Evolutionary conservation across 2,888 invertebrate genomes (phyloP), one percentile per base, ranked within the genome.

Genomic region (Noctua comes): DNA sequence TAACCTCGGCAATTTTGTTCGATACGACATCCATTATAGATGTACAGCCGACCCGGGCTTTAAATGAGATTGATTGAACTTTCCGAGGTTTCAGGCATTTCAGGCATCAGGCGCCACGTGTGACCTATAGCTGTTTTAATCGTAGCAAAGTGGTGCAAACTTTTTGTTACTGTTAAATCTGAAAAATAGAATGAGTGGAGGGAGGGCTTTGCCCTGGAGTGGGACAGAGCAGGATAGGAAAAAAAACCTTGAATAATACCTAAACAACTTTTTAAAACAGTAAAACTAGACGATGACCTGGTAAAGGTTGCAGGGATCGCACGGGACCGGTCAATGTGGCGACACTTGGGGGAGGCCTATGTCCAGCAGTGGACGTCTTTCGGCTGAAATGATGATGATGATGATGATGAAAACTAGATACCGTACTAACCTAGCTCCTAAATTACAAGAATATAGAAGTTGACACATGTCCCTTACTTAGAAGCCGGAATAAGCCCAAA

Each of bases 1-100:
- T 85, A 85, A 88, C 77, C 79, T 76, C 71, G 62, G 73, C 73
- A 84, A 84, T 85, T 83, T 86, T 80, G 77, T 83, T 86, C 84
- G 82, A 86, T 82, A 82, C 88, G 83, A 75, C 78, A 86, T 90
- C 86, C 85, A 88, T 88, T 88, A 88, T 85, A 79, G 81, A 85
- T 80, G 86, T 82, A 80, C 72, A 51, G 54, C 69, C 69, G 68
- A 88, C 76, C 76, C 79, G 13, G 77, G 85, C 77, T 84, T 88
- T 83, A 82, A 88, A 88, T 88, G 80, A 85, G 84, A 88, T 87
- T 86, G 82, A 88, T 88, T 80, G 76, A 84, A 88, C 73, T 84
- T 87, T 73, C 57, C 66, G 51, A 16, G 48, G 59, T 62, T 76
- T 79, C 75, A 69, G 70, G 59, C 70, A n/a, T 66, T 73, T 75